A percentile compares a stretch with the other conserved stretches of the same genome.
These are phyloP conservation scores for Oxyura jamaicensis DNA, from an alignment of 2,113 vertebrate genomes.

Conservation along the genomic window DNA sequence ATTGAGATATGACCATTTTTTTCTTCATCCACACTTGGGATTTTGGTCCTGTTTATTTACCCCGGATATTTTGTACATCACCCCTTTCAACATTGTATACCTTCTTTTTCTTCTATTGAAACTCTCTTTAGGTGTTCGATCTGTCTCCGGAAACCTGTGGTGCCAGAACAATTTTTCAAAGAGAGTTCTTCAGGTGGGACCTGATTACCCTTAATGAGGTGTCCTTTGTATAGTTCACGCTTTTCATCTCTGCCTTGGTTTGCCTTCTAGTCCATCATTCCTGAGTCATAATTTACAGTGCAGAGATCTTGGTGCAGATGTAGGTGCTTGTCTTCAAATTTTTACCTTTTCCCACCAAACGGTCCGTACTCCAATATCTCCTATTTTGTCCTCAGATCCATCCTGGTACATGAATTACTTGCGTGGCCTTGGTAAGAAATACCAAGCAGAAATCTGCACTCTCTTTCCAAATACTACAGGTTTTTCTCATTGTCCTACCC, in stretches of 20 bases:
- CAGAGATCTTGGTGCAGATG: background rate
- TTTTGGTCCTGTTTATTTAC: background rate
- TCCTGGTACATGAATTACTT: background rate
- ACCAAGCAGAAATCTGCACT: background rate
- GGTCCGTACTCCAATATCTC: background rate
- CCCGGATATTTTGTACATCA: background rate
- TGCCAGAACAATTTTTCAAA: background rate
- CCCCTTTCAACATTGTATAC: background rate
- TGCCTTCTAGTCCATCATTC: background rate
- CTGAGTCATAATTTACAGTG: background rate
- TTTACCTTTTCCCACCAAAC: background rate
- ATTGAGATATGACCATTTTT: background rate
- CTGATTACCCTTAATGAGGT: background rate
- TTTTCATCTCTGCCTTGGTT: background rate
- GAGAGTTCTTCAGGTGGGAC: background rate
- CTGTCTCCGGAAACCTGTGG: background rate
- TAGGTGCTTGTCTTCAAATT: background rate
- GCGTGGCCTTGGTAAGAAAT: background rate
- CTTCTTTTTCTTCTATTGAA: background rate
- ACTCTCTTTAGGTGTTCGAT: background rate
- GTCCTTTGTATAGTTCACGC: background rate
- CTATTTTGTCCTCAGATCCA: background rate
- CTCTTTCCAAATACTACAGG: background rate
- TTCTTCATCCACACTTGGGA: accelerated
- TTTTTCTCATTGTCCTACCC: background rate